These are phyloP conservation scores for Clarias gariepinus DNA, from an alignment of 2,113 vertebrate species.

Conservation along the genomic window DNA sequence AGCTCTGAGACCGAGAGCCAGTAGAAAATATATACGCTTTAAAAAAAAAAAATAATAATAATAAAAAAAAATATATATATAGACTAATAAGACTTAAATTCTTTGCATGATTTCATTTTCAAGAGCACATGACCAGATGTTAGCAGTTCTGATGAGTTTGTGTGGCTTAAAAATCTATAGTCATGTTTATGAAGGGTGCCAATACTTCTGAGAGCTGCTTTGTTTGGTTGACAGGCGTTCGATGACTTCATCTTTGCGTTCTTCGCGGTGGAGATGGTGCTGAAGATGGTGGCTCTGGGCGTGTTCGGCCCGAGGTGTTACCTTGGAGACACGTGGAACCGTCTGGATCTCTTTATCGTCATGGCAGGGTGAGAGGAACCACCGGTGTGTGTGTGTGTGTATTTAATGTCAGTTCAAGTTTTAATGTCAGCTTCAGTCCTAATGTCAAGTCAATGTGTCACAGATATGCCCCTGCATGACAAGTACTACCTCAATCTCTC, in stretches of 20 bases:
- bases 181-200: neutral
- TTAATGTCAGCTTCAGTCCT: constrained; percentile 58
- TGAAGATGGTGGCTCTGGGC: constrained; percentile 87
- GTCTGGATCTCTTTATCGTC: constrained; percentile 89
- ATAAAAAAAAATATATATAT: too few relatives aligned
- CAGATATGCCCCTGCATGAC: constrained; percentile 51
- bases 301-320: constrained; percentile 86
- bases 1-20: too few relatives aligned
- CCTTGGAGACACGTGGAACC: constrained; percentile 87
- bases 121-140: neutral
- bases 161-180: neutral
- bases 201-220: neutral
- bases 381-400: constrained; percentile 59
- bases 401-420: constrained; percentile 75
- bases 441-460: constrained; percentile 74
- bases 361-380: constrained; percentile 77
- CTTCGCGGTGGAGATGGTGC: constrained; percentile 88
- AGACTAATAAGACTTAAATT: too few relatives aligned
- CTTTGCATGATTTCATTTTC: too few relatives aligned
- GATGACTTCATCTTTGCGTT: constrained; percentile 90
- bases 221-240: constrained; percentile 71
- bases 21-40: too few relatives aligned
- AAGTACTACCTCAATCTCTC: constrained; percentile 27
- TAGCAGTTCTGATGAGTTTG: neutral
- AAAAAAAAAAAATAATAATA: too few relatives aligned